Evolutionary conservation across 2,888 invertebrate species (phyloP), one percentile per base, ranked within the genome.

Genomic region (Zootermopsis nevadensis): DNA sequence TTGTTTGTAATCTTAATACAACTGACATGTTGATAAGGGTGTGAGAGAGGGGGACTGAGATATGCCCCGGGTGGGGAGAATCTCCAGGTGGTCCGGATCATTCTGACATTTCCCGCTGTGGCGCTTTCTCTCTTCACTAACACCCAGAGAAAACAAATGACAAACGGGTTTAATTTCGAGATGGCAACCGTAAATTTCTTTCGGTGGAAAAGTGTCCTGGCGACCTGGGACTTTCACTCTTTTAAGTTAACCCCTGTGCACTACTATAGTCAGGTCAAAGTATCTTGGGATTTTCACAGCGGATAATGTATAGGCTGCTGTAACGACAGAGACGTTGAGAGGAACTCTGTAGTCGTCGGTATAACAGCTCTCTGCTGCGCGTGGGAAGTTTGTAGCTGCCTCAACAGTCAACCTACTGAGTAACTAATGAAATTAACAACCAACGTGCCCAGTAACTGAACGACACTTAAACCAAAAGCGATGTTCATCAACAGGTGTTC

Each of bases 131-230:
- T 69, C 69, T 24, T 27, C 60, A 2, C 60, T 60, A 60, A n/a
- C 12, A 19, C 33, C 67, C 31, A 30, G 27, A 60, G 30, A 66
- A 82, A 82, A 82, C 82, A 82, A 81, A 83, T 83, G 83, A 83
- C 81, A 81, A 83, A 83, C 83, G 83, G 82, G 81, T 83, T 83
- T 82, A 83, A 83, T 83, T 83, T 81, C 83, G 82, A 82, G 77
- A 82, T 79, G 82, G 82, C 79, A 66, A 82, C 82, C 38, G 82
- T 82, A 82, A 82, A 82, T 82, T 82, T 48, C 38, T 48, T 80
- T n/a, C 60, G 60, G 60, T 60, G 60, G 60, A 60, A 60, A 60
- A 27, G 60, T 27, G 60, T 27, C 27, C 19, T 24, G 69, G 69
- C 69, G 69, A 69, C 33, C 69, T 69, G 69, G 69, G 69, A 69